Percentiles rank a stretch among this genome's conserved stretches.
Evolutionary conservation across 2,888 invertebrate genomes (phyloP).

Genomic region (Drosophila koepferae): DNA sequence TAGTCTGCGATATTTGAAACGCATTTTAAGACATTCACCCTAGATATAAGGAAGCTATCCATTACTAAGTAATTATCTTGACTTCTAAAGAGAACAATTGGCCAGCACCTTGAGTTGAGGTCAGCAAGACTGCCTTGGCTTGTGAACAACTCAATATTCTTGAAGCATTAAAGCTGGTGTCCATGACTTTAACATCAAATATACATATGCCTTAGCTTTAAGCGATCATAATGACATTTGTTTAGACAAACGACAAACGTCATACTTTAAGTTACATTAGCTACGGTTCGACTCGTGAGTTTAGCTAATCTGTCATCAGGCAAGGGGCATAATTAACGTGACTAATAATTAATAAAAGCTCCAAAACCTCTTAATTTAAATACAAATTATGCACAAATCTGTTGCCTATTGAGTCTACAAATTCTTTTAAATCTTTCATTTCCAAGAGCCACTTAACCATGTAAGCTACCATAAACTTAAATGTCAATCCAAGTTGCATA

Average conservation of each 20-base stretch:
- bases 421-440: slow-evolving; percentile 11
- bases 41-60: slow-evolving; percentile 1
- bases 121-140: background rate
- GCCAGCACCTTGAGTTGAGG: background rate
- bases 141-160: background rate
- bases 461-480: slow-evolving; percentile 26
- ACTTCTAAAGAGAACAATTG: background rate
- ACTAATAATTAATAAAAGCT: slow-evolving; percentile 42
- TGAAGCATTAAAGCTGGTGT: background rate
- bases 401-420: background rate
- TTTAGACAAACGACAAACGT: slow-evolving; percentile 8
- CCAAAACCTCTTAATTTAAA: slow-evolving; percentile 26
- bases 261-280: slow-evolving; percentile 21
- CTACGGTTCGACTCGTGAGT: slow-evolving; percentile 16
- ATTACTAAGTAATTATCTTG: background rate
- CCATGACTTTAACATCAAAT: slow-evolving; percentile 9
- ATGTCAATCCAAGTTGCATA: slow-evolving; percentile 62
- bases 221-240: slow-evolving; percentile 4
- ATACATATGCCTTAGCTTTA: background rate
- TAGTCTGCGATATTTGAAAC: background rate
- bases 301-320: slow-evolving; percentile 29
- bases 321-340: slow-evolving; percentile 37
- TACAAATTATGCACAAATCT: slow-evolving; percentile 32
- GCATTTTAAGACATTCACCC: background rate
- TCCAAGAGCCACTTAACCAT: background rate